These are phyloP conservation scores for Harmothoe impar DNA, from an alignment of 2,888 invertebrate genomes.

Conservation along the genomic window DNA sequence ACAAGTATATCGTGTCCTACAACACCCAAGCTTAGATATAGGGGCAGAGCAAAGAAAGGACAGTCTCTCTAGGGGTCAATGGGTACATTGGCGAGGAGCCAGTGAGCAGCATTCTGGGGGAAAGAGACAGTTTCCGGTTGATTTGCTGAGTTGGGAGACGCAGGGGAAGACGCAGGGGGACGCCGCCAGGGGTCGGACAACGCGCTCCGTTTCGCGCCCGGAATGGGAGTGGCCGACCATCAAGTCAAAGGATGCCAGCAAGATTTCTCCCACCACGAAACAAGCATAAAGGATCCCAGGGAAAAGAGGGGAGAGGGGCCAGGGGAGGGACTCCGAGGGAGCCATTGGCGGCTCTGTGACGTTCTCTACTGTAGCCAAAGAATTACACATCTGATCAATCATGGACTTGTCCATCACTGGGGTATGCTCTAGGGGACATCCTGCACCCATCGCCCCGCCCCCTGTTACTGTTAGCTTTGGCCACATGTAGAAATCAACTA, in stretches of 20 bases:
- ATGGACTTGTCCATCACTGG: not conserved
- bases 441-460: too few relatives aligned
- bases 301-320: not conserved
- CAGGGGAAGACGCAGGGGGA: not conserved
- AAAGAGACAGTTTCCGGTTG: not conserved
- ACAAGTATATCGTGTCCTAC: too few relatives aligned
- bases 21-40: too few relatives aligned
- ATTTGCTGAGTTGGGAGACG: conserved; percentile 11
- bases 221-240: conserved; percentile 6
- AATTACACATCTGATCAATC: conserved; percentile 29
- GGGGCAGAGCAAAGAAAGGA: not conserved
- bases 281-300: not conserved
- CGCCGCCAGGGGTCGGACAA: not conserved
- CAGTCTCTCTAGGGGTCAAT: not conserved
- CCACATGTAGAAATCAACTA: too few relatives aligned
- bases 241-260: conserved; percentile 9
- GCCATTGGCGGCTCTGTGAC: not conserved
- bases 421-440: too few relatives aligned
- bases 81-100: not conserved
- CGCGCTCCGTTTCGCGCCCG: not conserved
- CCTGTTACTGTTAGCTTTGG: too few relatives aligned
- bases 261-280: not conserved
- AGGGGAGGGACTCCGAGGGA: not conserved
- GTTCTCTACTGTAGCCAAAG: not conserved
- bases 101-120: not conserved